Conservation (phyloP, 2,888 invertebrate genomes). For the Drymonia ruficornis region DNA sequence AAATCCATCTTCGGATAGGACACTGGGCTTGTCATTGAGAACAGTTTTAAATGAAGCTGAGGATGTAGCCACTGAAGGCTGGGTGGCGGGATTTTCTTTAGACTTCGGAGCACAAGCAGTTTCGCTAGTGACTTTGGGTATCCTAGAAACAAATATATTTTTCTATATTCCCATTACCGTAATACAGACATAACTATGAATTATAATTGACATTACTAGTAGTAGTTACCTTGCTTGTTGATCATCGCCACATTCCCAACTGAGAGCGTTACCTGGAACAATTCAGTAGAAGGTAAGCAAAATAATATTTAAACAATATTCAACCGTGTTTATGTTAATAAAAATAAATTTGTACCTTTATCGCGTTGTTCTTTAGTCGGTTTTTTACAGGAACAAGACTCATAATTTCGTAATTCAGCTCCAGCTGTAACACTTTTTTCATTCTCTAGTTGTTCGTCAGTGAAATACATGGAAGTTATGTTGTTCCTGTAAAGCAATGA, state of each 20-base stretch:
- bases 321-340: background rate
- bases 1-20: constrained; percentile 47
- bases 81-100: constrained; percentile 10
- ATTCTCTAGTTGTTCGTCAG: constrained; percentile 30
- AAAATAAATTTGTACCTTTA: constrained; percentile 17
- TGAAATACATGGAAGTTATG: constrained; percentile 54
- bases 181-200: background rate
- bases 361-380: constrained; percentile 19
- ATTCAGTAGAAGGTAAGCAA: background rate
- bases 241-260: constrained; percentile 39
- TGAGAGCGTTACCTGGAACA: constrained; percentile 22
- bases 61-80: constrained; percentile 52
- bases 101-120: constrained; percentile 20
- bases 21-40: constrained; percentile 44
- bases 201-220: too few species aligned
- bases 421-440: constrained; percentile 15
- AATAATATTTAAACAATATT: background rate
- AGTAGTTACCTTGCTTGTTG: constrained; percentile 31
- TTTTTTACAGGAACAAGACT: constrained; percentile 25
- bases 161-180: background rate
- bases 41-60: constrained; percentile 60
- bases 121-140: constrained; percentile 13
- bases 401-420: constrained; percentile 15
- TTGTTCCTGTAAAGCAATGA: constrained; percentile 58
- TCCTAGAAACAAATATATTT: constrained; percentile 18